Evolutionary conservation across 2,113 vertebrate species (phyloP).

Genomic region (Percopsis transmontana): DNA sequence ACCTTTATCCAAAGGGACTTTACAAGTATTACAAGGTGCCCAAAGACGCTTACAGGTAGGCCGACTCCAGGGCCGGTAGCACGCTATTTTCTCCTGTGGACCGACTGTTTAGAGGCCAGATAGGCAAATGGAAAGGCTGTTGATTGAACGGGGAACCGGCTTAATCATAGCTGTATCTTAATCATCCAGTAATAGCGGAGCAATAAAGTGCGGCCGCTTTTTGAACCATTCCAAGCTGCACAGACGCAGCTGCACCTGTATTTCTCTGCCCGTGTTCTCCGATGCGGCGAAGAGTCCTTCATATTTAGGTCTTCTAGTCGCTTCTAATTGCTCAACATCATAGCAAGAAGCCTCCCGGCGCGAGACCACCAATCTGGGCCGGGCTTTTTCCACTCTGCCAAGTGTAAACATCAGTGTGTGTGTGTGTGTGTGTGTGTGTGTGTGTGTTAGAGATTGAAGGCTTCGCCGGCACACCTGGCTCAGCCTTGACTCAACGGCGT

Average conservation of each 20-base stretch:
- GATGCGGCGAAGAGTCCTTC: constrained; percentile 34
- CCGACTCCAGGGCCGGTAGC: no score
- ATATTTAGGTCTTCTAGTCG: constrained; percentile 58
- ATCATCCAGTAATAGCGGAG: no score
- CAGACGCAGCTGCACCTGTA: constrained; percentile 22
- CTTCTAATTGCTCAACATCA: constrained; percentile 61
- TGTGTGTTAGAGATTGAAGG: constrained; percentile 41
- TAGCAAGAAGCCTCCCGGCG: constrained; percentile 43
- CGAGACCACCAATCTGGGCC: constrained; percentile 58
- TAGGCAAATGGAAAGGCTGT: no score
- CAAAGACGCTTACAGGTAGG: no score
- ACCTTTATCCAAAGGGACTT: no score
- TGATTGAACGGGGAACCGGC: no score
- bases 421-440: constrained; percentile 12
- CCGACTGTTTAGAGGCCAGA: no score
- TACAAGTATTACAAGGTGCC: no score
- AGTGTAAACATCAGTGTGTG: constrained; percentile 48
- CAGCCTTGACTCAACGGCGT: constrained; percentile 54
- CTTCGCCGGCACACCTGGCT: constrained; percentile 65
- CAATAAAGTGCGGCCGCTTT: no score
- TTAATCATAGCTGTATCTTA: no score
- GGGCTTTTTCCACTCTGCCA: constrained; percentile 46
- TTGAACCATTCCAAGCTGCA: no score
- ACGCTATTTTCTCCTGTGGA: no score
- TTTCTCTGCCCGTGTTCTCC: constrained; percentile 29